phyloP scores from a whole-genome alignment of 2,888 invertebrate genomes.

The Nemotelus pantherinus region DNA sequence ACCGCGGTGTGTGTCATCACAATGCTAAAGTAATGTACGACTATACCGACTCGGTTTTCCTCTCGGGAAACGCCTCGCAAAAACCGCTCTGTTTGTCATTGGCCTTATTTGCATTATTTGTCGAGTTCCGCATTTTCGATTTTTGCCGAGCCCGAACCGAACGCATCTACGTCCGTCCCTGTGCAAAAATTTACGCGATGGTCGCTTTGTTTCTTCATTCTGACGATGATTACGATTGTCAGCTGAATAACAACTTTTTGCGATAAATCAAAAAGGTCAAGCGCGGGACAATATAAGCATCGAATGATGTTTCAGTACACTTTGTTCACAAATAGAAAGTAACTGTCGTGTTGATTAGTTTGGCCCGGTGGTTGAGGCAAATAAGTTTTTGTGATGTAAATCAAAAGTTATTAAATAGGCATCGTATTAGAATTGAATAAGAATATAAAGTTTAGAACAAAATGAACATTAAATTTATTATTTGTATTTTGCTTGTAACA shows the following conservation, averaged over 20 bases:
- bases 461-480: slow-evolving; percentile 21
- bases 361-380: neutral
- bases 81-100: too few species aligned
- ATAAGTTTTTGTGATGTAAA: neutral
- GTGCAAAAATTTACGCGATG: too few species aligned
- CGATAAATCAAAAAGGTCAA: slow-evolving; percentile 10
- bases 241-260: slow-evolving; percentile 5
- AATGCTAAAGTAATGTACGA: too few species aligned
- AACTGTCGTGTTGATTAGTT: neutral
- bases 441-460: neutral
- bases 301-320: neutral
- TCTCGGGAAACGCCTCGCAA: too few species aligned
- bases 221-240: neutral
- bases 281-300: neutral
- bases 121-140: too few species aligned
- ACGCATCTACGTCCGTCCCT: too few species aligned
- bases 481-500: neutral
- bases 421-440: neutral
- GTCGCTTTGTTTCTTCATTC: neutral
- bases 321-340: neutral
- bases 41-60: too few species aligned
- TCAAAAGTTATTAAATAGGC: neutral
- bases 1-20: too few species aligned
- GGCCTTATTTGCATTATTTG: too few species aligned
- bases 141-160: too few species aligned